Evolutionary conservation across 2,888 invertebrate genomes (phyloP), one percentile per base, ranked within the genome.

Genomic region (Mythimna vitellina): DNA sequence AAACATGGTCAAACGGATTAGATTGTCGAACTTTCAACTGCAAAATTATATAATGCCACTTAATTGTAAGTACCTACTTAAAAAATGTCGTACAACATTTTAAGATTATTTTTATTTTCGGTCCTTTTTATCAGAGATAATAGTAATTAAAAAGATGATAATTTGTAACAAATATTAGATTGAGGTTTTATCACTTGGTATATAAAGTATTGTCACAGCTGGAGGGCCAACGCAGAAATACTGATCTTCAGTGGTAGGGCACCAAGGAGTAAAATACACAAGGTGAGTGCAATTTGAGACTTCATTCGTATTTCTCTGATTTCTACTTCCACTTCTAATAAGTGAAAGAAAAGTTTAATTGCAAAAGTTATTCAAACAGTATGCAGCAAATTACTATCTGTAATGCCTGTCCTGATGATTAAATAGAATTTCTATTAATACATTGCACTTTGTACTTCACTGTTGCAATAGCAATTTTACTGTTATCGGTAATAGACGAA

Each of bases 181-280:
- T 63, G 80, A 70, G 79, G 77, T 88, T 76, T 89, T 89, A 91
- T 92, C 90, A 67, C 6, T 65, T 69, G 38, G 73, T 91, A 91
- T 92, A 92, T 87, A 92, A 74, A 91, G 82, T 57, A 65, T 71
- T 70, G 81, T 78, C 87, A 66, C 74, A 46, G 80, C 78, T 73
- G 89, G 90, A 83, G 90, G 89, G 77, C 84, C 49, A 73, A 73
- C 78, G 76, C 76, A 84, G 75, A 84, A 78, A 70, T 54, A 56
- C 67, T 65, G 54, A 71, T 78, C 70, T 57, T 42, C 62, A 60
- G 58, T 66, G 69, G 25, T 66, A 61, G 76, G 68, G 75, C 64
- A 73, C 63, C 60, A 46, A 72, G 70, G 73, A 65, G 60, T 63
- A 61, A 61, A 65, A 65, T 22, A 63, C 25, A 70, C 29, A 73